Percentiles rank a stretch among this genome's conserved stretches.
Conservation (phyloP, 2,888 invertebrate species). For the Cenopis cana region DNA sequence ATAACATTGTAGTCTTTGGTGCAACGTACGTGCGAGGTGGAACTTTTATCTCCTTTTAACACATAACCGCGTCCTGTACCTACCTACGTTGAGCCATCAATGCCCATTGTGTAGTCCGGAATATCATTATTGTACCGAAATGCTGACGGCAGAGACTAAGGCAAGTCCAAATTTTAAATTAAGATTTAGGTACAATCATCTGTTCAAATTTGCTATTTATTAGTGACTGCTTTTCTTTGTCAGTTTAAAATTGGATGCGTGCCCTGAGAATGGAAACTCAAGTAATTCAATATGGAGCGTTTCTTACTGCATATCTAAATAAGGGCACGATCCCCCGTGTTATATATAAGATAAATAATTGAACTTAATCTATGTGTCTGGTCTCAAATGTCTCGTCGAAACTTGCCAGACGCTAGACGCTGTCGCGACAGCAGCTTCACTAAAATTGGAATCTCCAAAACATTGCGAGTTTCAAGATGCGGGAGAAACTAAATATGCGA, state of each 20-base stretch:
- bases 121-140: neutral
- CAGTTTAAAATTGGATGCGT: neutral
- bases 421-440: conserved; percentile 3
- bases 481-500: neutral
- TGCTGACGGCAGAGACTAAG: neutral
- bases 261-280: neutral
- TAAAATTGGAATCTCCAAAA: conserved; percentile 27
- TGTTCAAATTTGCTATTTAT: neutral
- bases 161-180: neutral
- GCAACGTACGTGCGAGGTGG: too few relatives aligned
- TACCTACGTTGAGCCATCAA: too few relatives aligned
- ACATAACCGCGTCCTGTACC: too few relatives aligned
- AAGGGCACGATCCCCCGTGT: neutral
- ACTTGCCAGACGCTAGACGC: conserved; percentile 27
- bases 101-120: too few relatives aligned
- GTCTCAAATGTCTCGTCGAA: conserved; percentile 24
- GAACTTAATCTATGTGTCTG: conserved; percentile 29
- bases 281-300: conserved; percentile 3
- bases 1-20: too few relatives aligned
- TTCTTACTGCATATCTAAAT: conserved; percentile 5
- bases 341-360: conserved; percentile 1
- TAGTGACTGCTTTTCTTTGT: neutral
- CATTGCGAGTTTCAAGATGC: conserved; percentile 12
- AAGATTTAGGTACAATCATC: neutral
- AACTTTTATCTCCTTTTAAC: too few relatives aligned